phyloP scores from a whole-genome alignment of 2,113 vertebrate species.

The Bungarus multicinctus region DNA sequence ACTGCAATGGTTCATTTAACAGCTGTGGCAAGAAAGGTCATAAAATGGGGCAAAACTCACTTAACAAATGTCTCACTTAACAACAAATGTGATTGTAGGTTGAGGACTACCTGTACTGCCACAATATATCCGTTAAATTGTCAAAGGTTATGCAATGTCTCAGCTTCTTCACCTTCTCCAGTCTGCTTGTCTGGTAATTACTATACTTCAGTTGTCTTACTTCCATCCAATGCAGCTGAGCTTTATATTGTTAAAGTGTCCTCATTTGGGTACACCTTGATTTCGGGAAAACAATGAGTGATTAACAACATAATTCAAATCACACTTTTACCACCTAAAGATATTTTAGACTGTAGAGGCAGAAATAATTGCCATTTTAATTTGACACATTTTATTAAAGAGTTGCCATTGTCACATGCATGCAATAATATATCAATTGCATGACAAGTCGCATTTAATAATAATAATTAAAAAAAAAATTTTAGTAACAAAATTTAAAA shows the following conservation, averaged over 20 bases:
- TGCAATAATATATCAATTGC: constrained; percentile 48
- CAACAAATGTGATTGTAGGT: background rate
- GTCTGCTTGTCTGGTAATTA: background rate
- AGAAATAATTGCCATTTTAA: background rate
- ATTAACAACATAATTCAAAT: background rate
- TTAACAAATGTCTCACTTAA: too few species aligned
- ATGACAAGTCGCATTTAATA: constrained; percentile 54
- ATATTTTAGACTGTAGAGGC: background rate
- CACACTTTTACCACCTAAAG: background rate
- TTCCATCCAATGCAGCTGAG: background rate
- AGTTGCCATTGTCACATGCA: constrained; percentile 39
- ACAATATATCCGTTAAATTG: background rate
- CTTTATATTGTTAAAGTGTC: background rate
- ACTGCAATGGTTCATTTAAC: too few species aligned
- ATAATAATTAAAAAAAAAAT: too few species aligned
- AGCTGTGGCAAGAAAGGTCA: too few species aligned
- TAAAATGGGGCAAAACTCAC: too few species aligned
- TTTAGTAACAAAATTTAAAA: constrained; percentile 57
- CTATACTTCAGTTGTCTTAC: background rate
- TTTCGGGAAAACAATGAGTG: background rate
- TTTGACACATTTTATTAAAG: constrained; percentile 15
- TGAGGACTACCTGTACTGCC: background rate
- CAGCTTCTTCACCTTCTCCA: background rate
- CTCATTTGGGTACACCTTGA: background rate
- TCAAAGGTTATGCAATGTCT: background rate